Base-by-base conservation (phyloP, 1,140 invertebrate species). In the Schmidtea mediterranea region DNA sequence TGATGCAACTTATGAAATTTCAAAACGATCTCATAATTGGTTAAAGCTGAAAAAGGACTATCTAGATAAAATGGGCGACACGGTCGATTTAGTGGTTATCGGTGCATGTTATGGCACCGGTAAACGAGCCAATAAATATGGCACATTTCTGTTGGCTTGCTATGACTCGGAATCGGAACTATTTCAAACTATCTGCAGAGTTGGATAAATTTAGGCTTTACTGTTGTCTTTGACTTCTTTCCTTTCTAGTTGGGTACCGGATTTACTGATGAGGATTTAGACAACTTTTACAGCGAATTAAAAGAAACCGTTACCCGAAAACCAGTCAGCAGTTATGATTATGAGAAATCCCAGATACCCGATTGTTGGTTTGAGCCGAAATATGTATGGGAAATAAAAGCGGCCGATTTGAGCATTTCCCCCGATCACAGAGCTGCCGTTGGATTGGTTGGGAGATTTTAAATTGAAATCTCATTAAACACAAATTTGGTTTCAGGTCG, bases 41-140 rank as follows among this genome's bases (percentile, higher is more conserved):
- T 67, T 94, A 1, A 95, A 95, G 59, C 61, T 95, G 40, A 95
- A 97, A 62, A 95, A 95, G 62, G 87, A 94, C 71, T 94, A 95
- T 68, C 67, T 95, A 49, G 83, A 92, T 24, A 82, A 83, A 40
- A 76, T 83, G 13, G 84, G 86, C 0, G 86, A 92, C 63, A 90
- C 82, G 0, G 64, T 92, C 32, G 83, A 90, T 71, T 71, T 75
- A 6, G 83, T 95, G 5, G 86, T 95, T 0, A 79, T 98, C 50
- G 92, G 90, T 50, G 90, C 79, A 0, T 98, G 83, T 67, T 66
- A 75, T 37, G 92, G 92, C 0, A 79, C 79, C 57, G 92, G 90
- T 2, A 92, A 90, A 65, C 70, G 90, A 51, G 80, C 83, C 2
- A 90, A 87, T 5, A 74, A 72, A 23, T 97, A 83, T 66, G 92